These are phyloP conservation scores for Crypturellus tataupa DNA, from an alignment of 2,797 vertebrate species.

Conservation along the genomic window DNA sequence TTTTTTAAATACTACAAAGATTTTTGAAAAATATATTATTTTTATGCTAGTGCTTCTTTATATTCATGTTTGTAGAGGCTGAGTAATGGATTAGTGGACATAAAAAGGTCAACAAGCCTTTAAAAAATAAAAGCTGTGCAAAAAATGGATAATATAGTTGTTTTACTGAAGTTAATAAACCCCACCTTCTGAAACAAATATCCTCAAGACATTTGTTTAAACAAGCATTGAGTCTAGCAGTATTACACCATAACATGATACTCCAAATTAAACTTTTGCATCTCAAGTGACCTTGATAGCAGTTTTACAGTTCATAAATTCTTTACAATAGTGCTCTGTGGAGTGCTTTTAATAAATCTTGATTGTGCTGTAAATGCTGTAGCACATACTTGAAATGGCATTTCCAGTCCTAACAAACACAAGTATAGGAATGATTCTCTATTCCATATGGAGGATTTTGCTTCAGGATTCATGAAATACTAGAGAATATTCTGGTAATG, in stretches of 20 bases:
- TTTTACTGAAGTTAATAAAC: conserved; percentile 74
- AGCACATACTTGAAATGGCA: conserved; percentile 63
- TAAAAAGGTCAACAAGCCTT: conserved; percentile 28
- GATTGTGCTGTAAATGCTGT: conserved; percentile 76
- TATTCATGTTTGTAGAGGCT: not conserved
- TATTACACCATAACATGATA: conserved; percentile 76
- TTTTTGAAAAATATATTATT: not conserved
- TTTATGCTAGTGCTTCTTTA: not conserved
- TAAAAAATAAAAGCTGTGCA: conserved; percentile 24
- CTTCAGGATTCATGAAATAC: conserved; percentile 31
- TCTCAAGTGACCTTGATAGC: conserved; percentile 81
- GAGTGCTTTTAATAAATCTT: conserved; percentile 81
- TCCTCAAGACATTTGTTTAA: conserved; percentile 78
- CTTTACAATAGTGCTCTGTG: conserved; percentile 75
- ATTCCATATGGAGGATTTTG: conserved; percentile 27
- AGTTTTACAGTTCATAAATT: conserved; percentile 83
- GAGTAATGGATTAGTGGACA: conserved; percentile 3
- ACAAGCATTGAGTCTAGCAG: conserved; percentile 72
- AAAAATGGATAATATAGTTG: conserved; percentile 35
- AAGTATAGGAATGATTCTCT: conserved; percentile 16
- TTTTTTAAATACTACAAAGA: not conserved
- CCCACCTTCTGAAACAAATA: conserved; percentile 75
- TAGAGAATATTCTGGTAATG: not conserved
- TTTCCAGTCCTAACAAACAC: conserved; percentile 69
- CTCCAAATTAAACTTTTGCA: conserved; percentile 82